Percentiles rank a stretch among this genome's conserved stretches.
These are phyloP conservation scores for Pogonomyrmex barbatus DNA, from an alignment of 1,140 invertebrate genomes.

Conservation along the genomic window DNA sequence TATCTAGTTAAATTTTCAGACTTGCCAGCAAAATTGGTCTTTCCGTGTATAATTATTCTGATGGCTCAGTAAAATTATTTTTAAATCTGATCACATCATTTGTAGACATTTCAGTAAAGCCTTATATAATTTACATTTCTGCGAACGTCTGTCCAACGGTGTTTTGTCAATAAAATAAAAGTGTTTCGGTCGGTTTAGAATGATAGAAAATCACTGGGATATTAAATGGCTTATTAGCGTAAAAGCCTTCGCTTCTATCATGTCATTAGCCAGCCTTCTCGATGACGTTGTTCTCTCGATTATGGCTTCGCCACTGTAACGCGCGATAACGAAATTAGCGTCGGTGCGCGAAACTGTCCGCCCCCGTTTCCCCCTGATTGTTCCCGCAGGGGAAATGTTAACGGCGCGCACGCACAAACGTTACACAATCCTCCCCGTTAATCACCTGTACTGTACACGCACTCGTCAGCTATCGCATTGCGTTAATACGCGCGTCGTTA, in stretches of 20 bases:
- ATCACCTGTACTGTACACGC: slow-evolving; percentile 58
- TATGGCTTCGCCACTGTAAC: slow-evolving; percentile 13
- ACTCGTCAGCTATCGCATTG: slow-evolving; percentile 12
- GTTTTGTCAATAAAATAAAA: background rate
- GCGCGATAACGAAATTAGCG: slow-evolving; percentile 58
- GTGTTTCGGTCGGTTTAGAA: background rate
- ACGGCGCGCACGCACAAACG: slow-evolving; percentile 35
- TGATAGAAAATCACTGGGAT: background rate
- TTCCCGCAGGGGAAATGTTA: slow-evolving; percentile 32
- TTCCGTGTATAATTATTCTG: too few species aligned
- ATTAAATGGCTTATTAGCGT: background rate
- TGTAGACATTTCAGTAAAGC: too few species aligned
- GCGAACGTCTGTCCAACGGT: background rate
- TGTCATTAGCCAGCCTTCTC: background rate
- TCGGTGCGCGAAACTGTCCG: slow-evolving; percentile 20
- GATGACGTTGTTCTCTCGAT: slow-evolving; percentile 11
- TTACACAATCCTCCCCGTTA: slow-evolving; percentile 59
- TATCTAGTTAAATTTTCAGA: too few species aligned
- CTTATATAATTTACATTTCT: background rate
- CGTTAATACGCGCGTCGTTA: slow-evolving; percentile 4
- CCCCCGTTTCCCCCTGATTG: background rate
- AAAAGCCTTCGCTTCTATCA: background rate
- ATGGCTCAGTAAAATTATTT: too few species aligned
- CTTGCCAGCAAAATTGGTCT: too few species aligned
- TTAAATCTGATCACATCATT: too few species aligned